Conservation (phyloP, 2,888 invertebrate species). For the Stenolophus ochropezus region DNA sequence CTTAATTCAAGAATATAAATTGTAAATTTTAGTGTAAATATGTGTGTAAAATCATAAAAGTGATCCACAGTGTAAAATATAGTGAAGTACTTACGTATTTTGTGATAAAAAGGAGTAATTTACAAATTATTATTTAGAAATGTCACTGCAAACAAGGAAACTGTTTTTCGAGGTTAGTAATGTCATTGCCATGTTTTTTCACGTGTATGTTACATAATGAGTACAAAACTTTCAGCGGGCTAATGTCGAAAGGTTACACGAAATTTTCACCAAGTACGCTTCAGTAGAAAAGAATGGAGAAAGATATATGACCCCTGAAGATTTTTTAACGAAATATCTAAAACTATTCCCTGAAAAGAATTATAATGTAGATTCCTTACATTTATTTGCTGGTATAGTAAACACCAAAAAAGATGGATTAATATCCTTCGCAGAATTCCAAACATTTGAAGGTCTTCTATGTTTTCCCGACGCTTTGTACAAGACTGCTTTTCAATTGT, state of each 20-base stretch:
- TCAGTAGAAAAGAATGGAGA: conserved; percentile 90
- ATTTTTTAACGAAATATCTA: conserved; percentile 94
- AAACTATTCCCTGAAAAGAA: conserved; percentile 87
- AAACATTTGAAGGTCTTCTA: conserved; percentile 96
- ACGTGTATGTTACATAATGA: conserved; percentile 31
- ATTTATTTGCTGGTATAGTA: conserved; percentile 92
- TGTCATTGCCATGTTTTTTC: conserved; percentile 42
- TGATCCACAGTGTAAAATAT: background rate
- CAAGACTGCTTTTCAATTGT: conserved; percentile 98
- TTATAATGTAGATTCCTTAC: conserved; percentile 86
- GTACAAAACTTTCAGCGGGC: conserved; percentile 75
- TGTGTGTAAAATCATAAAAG: background rate
- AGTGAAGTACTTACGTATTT: background rate
- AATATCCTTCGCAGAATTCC: conserved; percentile 97
- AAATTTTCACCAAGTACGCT: conserved; percentile 95
- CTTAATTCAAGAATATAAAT: background rate
- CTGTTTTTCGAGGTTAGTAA: conserved; percentile 56
- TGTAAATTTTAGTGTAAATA: background rate
- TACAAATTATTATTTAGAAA: conserved; percentile 6
- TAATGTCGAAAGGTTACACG: conserved; percentile 88
- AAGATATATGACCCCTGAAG: conserved; percentile 92
- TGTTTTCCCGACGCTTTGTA: conserved; percentile 98
- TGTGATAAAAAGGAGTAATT: background rate
- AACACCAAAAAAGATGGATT: conserved; percentile 96
- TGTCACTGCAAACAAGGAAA: conserved; percentile 49